Base-by-base conservation (phyloP, 2,888 invertebrate species). In the Euplexia lucipara region DNA sequence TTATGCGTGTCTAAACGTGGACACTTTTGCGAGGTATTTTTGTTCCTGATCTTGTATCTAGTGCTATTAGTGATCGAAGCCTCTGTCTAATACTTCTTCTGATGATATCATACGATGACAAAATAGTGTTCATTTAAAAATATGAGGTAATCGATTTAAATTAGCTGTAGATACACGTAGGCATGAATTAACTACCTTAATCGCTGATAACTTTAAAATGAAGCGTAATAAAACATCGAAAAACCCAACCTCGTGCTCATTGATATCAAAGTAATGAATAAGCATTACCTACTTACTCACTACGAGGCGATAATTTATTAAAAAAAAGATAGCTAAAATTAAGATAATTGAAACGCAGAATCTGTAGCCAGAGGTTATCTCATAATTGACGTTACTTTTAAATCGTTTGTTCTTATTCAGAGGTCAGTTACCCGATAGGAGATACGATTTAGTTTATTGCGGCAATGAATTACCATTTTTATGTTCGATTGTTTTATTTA, bases 341-440 rank as follows among this genome's bases (percentile, higher is more conserved):
- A 49, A 53, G 79, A 70, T 78, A 68, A 66, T 49, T 73, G 37
- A 70, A 67, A 72, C 78, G 71, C 68, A 81, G 67, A 71, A 76
- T 48, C 62, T 34, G 44, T 51, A 10, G 30, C 16, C 26, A 51
- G 53, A 78, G 82, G 83, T 83, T 83, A 83, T 83, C 83, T 53
- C 9, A 5, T 22, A 26, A 53, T 72, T 57, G 64, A 73, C 67
- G 66, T 72, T 78, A 78, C 81, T 80, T 71, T 65, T 52, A 73
- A 79, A 80, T 37, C 81, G 58, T 72, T 83, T 84, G 82, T 84
- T 80, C 82, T 83, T 65, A 66, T 57, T 76, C 32, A 77, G 69
- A 79, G 82, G 79, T 82, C 84, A 79, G 59, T 84, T 72, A 84
- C 83, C 83, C 83, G 75, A 75, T 82, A 73, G 39, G 35, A 35